Percentiles rank a stretch among this genome's conserved stretches.
These are phyloP conservation scores for Bombus cullumanus DNA, from an alignment of 1,140 invertebrate genomes.

Conservation along the genomic window DNA sequence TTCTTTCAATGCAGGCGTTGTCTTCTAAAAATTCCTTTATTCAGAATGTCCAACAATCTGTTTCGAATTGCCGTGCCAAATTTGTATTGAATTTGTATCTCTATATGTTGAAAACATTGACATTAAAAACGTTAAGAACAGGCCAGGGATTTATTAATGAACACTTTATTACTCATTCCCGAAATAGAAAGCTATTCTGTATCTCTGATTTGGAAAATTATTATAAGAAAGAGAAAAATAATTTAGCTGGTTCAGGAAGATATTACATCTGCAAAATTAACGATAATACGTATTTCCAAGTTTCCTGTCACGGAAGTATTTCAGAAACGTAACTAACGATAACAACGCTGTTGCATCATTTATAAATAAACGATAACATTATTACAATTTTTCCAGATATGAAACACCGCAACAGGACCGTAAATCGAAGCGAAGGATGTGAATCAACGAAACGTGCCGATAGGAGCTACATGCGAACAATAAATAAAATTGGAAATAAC, in stretches of 20 bases:
- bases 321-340: neutral
- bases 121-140: neutral
- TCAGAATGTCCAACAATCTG: neutral
- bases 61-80: neutral
- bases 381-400: neutral
- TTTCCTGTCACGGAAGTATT: neutral
- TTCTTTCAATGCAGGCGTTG: neutral
- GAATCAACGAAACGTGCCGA: neutral
- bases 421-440: neutral
- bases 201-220: neutral
- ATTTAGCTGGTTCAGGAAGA: too few species aligned
- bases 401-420: neutral
- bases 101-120: neutral
- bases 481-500: neutral
- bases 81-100: neutral
- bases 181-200: neutral
- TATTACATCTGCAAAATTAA: neutral
- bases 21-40: neutral
- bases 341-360: neutral
- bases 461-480: neutral
- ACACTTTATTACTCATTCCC: neutral
- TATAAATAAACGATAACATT: neutral
- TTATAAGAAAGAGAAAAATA: neutral
- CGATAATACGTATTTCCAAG: neutral
- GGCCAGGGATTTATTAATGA: neutral